Percentiles rank a stretch among this genome's conserved stretches.
These are phyloP conservation scores for Eupithecia centaureata DNA, from an alignment of 2,888 invertebrate genomes.

Conservation along the genomic window DNA sequence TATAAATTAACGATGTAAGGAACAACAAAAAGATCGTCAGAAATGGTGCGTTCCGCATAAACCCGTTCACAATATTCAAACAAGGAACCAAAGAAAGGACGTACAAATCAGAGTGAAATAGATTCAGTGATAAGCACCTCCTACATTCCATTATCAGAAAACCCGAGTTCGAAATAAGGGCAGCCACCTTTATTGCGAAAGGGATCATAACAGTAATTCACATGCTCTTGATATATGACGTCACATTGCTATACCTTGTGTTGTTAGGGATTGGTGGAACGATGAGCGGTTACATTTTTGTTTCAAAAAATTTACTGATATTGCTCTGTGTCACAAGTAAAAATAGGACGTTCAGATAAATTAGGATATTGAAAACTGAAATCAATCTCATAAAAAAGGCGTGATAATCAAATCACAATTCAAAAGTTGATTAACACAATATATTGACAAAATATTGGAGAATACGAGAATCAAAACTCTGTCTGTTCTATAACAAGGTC, in stretches of 20 bases:
- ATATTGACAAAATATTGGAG: too few relatives aligned
- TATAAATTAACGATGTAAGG: too few relatives aligned
- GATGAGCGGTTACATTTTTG: slow-evolving; percentile 2
- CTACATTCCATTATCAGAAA: slow-evolving; percentile 24
- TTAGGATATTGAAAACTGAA: too few relatives aligned
- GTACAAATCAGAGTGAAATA: slow-evolving; percentile 12
- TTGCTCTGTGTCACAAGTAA: too few relatives aligned
- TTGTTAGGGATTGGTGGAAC: slow-evolving; percentile 15
- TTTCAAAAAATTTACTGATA: not conserved
- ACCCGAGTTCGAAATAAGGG: slow-evolving; percentile 31
- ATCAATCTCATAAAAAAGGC: too few relatives aligned
- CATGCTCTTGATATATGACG: slow-evolving; percentile 66
- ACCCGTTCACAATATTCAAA: slow-evolving; percentile 1
- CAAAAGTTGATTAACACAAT: too few relatives aligned
- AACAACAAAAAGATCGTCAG: not conserved
- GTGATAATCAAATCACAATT: too few relatives aligned
- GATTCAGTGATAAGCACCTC: slow-evolving; percentile 22
- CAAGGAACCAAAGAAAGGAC: not conserved
- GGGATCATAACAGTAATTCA: slow-evolving; percentile 72
- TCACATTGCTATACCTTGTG: slow-evolving; percentile 53
- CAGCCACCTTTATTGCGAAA: slow-evolving; percentile 58
- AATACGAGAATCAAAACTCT: too few relatives aligned
- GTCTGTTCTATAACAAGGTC: too few relatives aligned
- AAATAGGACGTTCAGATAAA: too few relatives aligned
- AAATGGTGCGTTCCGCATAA: not conserved